These are phyloP conservation scores for Trissonchulus sp. DNA, from an alignment of 2,888 invertebrate species.

Conservation along the genomic window DNA sequence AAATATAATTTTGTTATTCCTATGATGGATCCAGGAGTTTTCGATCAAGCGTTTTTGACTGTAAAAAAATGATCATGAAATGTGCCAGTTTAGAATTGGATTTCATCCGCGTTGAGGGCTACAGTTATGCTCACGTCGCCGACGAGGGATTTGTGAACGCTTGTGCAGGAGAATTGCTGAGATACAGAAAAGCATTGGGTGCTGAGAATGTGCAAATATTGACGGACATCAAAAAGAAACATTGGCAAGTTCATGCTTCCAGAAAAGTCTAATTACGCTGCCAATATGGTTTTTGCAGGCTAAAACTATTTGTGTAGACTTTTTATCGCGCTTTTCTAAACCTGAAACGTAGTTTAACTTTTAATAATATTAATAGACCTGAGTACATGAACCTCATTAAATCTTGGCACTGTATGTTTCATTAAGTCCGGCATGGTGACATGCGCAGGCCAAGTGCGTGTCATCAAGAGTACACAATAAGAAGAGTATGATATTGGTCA, in stretches of 20 bases:
- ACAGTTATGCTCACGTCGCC: constrained; percentile 69
- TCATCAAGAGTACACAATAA: too few relatives aligned
- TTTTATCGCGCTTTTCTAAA: constrained; percentile 36
- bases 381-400: too few relatives aligned
- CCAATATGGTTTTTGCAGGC: neutral
- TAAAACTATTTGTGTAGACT: neutral
- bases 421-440: too few relatives aligned
- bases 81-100: constrained; percentile 47
- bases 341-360: too few relatives aligned
- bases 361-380: too few relatives aligned
- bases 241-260: constrained; percentile 59
- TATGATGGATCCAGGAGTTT: too few relatives aligned
- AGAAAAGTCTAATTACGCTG: neutral
- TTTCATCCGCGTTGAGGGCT: constrained; percentile 71
- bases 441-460: too few relatives aligned
- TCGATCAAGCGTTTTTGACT: too few relatives aligned
- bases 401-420: too few relatives aligned
- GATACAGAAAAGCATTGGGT: constrained; percentile 65
- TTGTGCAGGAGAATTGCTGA: constrained; percentile 66
- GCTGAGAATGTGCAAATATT: constrained; percentile 66
- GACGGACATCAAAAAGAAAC: constrained; percentile 78
- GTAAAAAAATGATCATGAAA: too few relatives aligned
- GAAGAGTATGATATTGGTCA: too few relatives aligned
- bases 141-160: constrained; percentile 74
- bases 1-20: too few relatives aligned